Conservation (phyloP, 2,113 vertebrate species). For the Dinomys branickii region DNA sequence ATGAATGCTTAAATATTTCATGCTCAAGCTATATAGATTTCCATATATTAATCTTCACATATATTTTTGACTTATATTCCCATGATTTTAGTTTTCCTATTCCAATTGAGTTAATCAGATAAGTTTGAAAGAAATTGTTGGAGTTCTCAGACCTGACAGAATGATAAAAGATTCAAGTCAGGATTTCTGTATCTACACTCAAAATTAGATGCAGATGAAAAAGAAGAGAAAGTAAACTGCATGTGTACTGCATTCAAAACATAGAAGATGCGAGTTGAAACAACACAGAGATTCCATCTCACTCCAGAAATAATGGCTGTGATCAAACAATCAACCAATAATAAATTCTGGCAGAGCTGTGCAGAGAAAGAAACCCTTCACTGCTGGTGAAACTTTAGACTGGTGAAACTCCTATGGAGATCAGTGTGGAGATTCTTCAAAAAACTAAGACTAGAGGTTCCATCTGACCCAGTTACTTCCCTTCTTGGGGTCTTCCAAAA, state of each 20-base stretch:
- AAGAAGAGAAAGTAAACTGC: background rate
- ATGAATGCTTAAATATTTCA: background rate
- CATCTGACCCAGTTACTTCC: background rate
- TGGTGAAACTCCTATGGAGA: background rate
- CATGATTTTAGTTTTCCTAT: background rate
- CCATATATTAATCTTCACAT: background rate
- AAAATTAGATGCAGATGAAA: background rate
- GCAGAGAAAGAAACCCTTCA: background rate
- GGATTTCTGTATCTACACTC: background rate
- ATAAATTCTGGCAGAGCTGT: background rate
- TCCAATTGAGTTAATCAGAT: background rate
- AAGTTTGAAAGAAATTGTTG: background rate
- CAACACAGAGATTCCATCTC: background rate
- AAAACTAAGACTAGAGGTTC: background rate
- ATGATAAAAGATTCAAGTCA: background rate
- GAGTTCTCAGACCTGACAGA: background rate
- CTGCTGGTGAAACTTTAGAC: background rate
- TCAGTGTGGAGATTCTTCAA: background rate
- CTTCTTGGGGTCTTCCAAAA: background rate
- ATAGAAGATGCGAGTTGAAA: background rate
- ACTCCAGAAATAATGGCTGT: background rate
- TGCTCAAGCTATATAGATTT: background rate
- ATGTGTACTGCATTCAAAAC: background rate
- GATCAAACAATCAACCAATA: background rate
- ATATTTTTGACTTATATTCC: background rate